Evolutionary conservation across 2,888 invertebrate species (phyloP), one percentile per base, ranked within the genome.

Genomic region (Trissolcus japonicus): DNA sequence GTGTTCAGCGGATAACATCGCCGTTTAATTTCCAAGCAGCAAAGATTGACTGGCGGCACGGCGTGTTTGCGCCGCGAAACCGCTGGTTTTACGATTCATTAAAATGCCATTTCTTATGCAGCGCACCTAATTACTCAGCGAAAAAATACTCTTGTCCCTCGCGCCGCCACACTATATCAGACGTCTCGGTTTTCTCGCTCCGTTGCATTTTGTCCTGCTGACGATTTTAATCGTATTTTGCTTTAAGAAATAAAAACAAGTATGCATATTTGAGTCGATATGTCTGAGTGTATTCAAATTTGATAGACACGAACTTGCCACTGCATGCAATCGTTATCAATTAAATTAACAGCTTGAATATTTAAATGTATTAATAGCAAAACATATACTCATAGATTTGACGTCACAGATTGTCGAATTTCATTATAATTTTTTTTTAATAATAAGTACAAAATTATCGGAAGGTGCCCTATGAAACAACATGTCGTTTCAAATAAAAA

Each of bases 81-180:
- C 79, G 66, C 81, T 66, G 79, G 79, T 80, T 84, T 85, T 85
- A 85, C 83, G 85, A 85, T 84, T 85, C 85, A 85, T 85, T 85
- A 85, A 85, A 85, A 86, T 84, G 82, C 86, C 85, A 84, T 83
- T 85, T 84, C 85, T 85, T 84, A 85, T 84, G 84, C 84, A 84
- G 83, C 83, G 82, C 81, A 83, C 81, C 83, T 85, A 86, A 85
- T 85, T 84, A 83, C 81, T 75, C 79, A 62, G 53, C 63, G 75
- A 72, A 72, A 68, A 80, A 80, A 76, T 78, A 71, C 71, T 19
- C 78, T 63, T 43, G 68, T 16, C 66, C 48, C 50, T 50, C 43
- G 21, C 50, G 60, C 41, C 54, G 25, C 53, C 46, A 50, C 59
- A 60, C 50, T 55, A 29, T 61, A 54, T 65, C 65, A 25, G 50